Evolutionary conservation across 2,888 invertebrate genomes (phyloP), one percentile per base, ranked within the genome.

Genomic region (Proisotoma minuta): DNA sequence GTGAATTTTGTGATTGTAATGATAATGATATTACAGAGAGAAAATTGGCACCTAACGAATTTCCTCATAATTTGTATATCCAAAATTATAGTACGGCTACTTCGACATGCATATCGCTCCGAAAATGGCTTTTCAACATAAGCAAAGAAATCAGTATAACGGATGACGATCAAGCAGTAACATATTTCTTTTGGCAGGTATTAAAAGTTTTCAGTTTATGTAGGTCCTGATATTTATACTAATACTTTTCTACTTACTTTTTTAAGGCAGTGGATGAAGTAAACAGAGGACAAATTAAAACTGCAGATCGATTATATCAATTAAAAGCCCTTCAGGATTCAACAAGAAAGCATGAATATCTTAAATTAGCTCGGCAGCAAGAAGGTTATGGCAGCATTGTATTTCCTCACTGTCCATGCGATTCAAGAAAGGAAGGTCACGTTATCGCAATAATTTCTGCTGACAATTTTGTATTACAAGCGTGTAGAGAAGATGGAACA

Each of bases 11-110:
- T 47, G 43, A 22, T 23, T 56, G 59, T 70, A 56, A 65, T 67
- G 66, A 34, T 34, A 34, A 79, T 34, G n/a, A n/a, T 34, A 10
- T 34, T 81, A n/a, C 80, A 92, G 96, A 97, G 78, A 85, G 98
- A 59, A 96, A 96, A 80, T 81, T 99, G 65, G 90, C 90, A 75
- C 87, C 91, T 1, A 87, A 88, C 77, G 99, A 99, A 81, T 90
- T 92, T 74, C 98, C 98, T 0, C 98, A 99, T 81, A 91, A 94
- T 75, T 83, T 99, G 69, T 99, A 99, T 81, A 95, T 99, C 74
- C 97, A 98, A 81, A 99, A 99, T 81, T 99, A 98, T 78, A 94
- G 94, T 70, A 98, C 98, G 12, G 97, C 98, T 34, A 93, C 94
- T 39, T 91, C 92, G 72, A 94, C 94, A 52, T 99, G 98, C 77